Evolutionary conservation across 2,113 vertebrate genomes (phyloP).

Genomic region (Butorides virescens): DNA sequence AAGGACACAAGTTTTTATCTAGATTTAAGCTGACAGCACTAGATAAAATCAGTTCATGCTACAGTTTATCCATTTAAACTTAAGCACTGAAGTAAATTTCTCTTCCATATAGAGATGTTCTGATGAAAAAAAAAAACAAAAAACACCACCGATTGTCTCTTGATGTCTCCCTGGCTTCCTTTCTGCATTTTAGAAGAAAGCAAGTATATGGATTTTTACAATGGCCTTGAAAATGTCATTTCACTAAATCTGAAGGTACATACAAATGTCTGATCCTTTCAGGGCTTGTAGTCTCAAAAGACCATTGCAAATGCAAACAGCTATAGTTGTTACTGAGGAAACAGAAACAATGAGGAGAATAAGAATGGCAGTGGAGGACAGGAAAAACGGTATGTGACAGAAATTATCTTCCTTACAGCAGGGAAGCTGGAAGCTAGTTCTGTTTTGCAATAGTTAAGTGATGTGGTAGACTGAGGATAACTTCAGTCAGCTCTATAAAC

Average conservation of each 20-base stretch:
- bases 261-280: background rate
- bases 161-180: background rate
- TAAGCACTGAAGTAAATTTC: background rate
- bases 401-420: background rate
- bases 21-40: background rate
- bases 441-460: background rate
- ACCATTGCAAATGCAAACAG: background rate
- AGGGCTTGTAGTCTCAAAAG: background rate
- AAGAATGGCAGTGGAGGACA: background rate
- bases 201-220: background rate
- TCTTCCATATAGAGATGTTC: background rate
- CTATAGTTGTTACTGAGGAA: background rate
- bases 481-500: background rate
- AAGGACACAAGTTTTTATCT: background rate
- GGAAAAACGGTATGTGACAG: background rate
- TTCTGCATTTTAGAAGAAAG: background rate
- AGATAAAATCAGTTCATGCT: background rate
- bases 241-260: background rate
- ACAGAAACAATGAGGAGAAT: background rate
- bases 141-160: background rate
- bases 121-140: background rate
- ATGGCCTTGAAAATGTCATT: background rate
- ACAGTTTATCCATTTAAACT: background rate
- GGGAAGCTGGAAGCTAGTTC: background rate
- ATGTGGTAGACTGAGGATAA: background rate